A percentile compares a stretch with the other conserved stretches of the same genome.
Evolutionary conservation across 2,797 vertebrate species (phyloP).

Genomic region (Buceros bicornis): DNA sequence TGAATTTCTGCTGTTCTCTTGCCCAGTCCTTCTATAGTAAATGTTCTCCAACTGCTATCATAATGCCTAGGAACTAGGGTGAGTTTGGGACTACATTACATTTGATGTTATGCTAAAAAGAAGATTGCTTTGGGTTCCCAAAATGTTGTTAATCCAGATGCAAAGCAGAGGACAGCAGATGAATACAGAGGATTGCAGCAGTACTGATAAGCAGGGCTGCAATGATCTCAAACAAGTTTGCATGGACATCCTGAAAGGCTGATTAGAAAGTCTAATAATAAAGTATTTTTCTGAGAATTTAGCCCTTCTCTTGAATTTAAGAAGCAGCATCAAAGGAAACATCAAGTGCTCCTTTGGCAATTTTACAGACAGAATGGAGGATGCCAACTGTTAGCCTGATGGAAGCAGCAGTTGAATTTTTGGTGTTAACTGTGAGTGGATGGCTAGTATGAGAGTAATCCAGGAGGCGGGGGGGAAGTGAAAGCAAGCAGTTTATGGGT

Average conservation of each 20-base stretch:
- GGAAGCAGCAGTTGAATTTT: background rate
- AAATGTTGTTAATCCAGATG: background rate
- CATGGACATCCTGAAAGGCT: background rate
- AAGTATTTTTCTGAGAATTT: background rate
- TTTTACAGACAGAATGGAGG: background rate
- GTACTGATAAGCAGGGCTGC: background rate
- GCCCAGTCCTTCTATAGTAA: background rate
- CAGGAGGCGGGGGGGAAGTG: fast-evolving
- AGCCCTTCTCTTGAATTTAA: background rate
- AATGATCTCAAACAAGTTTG: background rate
- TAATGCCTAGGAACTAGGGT: background rate
- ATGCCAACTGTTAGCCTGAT: background rate
- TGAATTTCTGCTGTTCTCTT: background rate
- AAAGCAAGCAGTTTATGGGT: background rate
- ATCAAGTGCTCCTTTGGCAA: background rate
- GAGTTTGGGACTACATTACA: background rate
- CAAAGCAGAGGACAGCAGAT: background rate
- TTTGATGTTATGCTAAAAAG: background rate
- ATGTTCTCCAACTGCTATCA: background rate
- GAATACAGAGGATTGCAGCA: background rate
- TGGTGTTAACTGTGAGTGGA: background rate
- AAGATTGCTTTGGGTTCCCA: background rate
- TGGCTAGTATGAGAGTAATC: background rate
- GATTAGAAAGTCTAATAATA: background rate
- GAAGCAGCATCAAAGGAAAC: background rate